Base-by-base conservation (phyloP, 2,888 invertebrate genomes). In the Drosophila borealis region DNA sequence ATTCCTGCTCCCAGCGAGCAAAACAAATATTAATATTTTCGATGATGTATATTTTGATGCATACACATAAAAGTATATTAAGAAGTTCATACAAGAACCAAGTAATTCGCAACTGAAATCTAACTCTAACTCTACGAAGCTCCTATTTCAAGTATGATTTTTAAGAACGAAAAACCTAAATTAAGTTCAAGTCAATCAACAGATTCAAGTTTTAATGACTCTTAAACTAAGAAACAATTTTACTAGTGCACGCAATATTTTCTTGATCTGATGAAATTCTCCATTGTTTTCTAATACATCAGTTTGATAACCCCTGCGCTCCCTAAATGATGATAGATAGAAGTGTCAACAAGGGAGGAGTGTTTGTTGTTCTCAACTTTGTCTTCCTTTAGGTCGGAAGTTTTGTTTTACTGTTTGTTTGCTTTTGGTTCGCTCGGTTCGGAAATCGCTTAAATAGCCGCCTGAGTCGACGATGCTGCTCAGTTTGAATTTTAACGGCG, bases 401-500 rank as follows among this genome's bases (percentile, higher is more conserved):
- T 21, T 53, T 34, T 44, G 37, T 14, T 49, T 34, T 44, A 14
- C 33, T 17, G n/a, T 49, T 64, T 36, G 42, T 55, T 17, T 29
- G 42, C 44, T 45, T 46, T 51, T 45, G 36, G 33, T 54, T 42
- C 36, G 60, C 51, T 44, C 50, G 50, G 5, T 49, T 69, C 61
- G 76, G 48, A 37, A 67, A 69, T 41, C 65, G 63, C 56, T 80
- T 83, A 82, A 78, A 88, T 76, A 70, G 67, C 25, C 48, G 48
- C 29, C 11, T 48, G 17, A 25, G 29, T 48, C 39, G 14, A 21
- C 55, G 70, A 72, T 67, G 65, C 56, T 74, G 50, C 41, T 84
- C 68, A 84, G 84, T 84, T 74, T 70, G 62, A 76, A 62, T 74
- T 73, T 68, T 42, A 72, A 60, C 73, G 57, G 70, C 70, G 66